These are phyloP conservation scores for Apocrypta bakeri DNA, from an alignment of 1,140 invertebrate genomes.

Conservation along the genomic window DNA sequence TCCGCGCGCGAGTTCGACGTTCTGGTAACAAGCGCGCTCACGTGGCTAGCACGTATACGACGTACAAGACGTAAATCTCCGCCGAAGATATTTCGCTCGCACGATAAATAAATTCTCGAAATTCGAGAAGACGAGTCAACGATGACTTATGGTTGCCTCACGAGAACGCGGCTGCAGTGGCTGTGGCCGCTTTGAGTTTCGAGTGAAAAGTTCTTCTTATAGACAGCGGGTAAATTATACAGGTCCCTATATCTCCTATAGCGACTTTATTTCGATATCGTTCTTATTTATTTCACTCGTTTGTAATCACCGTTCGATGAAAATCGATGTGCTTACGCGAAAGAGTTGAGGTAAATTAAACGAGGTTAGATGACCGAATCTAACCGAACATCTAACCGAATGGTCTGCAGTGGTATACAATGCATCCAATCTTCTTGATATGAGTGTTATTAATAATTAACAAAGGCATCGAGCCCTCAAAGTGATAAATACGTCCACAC, in stretches of 20 bases:
- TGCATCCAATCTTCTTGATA: neutral
- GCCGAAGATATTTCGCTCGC: constrained; percentile 21
- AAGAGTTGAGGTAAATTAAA: neutral
- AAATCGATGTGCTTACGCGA: no score
- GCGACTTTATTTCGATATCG: no score
- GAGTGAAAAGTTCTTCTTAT: neutral
- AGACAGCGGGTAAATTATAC: neutral
- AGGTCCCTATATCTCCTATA: no score
- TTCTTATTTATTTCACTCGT: no score
- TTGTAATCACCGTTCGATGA: no score
- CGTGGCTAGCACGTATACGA: constrained; percentile 18
- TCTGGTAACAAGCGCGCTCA: constrained; percentile 35
- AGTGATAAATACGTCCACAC: constrained; percentile 43
- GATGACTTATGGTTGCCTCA: constrained; percentile 25
- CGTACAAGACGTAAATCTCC: constrained; percentile 45
- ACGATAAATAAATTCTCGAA: constrained; percentile 45
- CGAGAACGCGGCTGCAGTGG: no score
- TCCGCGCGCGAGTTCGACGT: constrained; percentile 33
- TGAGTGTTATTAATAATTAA: constrained; percentile 24
- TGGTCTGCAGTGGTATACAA: neutral
- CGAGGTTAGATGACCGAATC: no score
- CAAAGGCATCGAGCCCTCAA: constrained; percentile 25
- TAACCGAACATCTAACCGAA: no score
- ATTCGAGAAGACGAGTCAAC: constrained; percentile 30
- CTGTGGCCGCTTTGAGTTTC: no score